phyloP scores from a whole-genome alignment of 2,797 vertebrate species.

The Silurus aristotelis region DNA sequence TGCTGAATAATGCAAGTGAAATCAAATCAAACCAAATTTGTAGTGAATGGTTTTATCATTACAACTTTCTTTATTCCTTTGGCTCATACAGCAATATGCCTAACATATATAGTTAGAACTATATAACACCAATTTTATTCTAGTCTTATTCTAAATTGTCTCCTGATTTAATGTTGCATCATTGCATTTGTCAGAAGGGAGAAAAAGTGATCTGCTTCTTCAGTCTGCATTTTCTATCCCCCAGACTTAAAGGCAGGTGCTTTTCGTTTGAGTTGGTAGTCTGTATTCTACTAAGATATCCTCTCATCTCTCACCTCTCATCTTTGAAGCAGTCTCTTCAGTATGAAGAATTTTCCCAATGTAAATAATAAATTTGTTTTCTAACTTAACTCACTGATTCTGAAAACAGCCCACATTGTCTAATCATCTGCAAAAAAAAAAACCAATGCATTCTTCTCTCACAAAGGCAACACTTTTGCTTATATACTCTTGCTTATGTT shows the following conservation, averaged over 20 bases:
- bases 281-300: not conserved
- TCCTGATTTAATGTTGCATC: not conserved
- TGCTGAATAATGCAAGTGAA: not conserved
- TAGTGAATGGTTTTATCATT: not conserved
- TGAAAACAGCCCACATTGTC: not conserved
- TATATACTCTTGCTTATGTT: slow-evolving; percentile 20
- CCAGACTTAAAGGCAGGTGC: not conserved
- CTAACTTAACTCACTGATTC: not conserved
- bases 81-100: not conserved
- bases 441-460: not conserved
- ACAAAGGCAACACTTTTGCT: slow-evolving; percentile 10
- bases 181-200: not conserved
- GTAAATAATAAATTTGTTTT: not conserved
- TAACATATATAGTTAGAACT: not conserved
- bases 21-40: not conserved
- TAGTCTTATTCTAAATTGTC: not conserved
- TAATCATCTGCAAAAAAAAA: not conserved
- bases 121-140: not conserved
- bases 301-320: too few relatives aligned
- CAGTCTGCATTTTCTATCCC: not conserved
- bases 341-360: not conserved
- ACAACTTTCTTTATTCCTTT: not conserved
- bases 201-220: not conserved
- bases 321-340: not conserved
- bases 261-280: not conserved